Evolutionary conservation across 1,140 invertebrate species (phyloP).

Genomic region (Drosophila ohnishii): DNA sequence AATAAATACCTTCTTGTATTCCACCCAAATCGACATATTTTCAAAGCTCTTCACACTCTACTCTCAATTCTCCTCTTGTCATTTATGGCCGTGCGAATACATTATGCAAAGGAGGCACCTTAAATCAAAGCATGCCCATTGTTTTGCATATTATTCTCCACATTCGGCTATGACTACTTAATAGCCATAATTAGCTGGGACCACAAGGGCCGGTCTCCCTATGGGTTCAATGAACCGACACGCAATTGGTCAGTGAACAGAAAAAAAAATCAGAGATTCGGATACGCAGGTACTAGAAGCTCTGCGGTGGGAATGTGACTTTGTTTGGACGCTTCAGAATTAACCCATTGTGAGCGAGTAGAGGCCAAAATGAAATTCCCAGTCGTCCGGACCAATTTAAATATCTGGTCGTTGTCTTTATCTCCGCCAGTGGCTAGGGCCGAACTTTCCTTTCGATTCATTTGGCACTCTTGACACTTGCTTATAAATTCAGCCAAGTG

Average conservation of each 20-base stretch:
- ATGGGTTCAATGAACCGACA: slow-evolving; percentile 68
- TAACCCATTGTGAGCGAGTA: slow-evolving; percentile 7
- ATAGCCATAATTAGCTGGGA: slow-evolving; percentile 68
- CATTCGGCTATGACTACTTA: slow-evolving; percentile 41
- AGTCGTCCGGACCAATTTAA: slow-evolving; percentile 3
- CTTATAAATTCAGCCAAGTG: slow-evolving; percentile 41
- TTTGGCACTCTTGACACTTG: slow-evolving; percentile 25
- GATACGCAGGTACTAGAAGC: slow-evolving; percentile 21
- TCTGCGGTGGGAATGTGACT: slow-evolving; percentile 7
- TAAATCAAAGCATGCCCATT: slow-evolving; percentile 64
- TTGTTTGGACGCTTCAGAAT: neutral
- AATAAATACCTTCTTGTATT: neutral
- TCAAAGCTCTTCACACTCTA: neutral
- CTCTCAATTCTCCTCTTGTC: neutral
- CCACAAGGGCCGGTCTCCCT: slow-evolving; percentile 20
- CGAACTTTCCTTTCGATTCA: slow-evolving; percentile 42
- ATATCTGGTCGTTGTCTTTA: slow-evolving; percentile 14
- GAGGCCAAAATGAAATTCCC: neutral
- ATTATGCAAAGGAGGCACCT: slow-evolving; percentile 36
- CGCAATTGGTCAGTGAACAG: slow-evolving; percentile 61
- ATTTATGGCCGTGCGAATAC: slow-evolving; percentile 25
- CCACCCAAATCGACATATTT: neutral
- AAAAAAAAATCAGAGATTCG: slow-evolving; percentile 7
- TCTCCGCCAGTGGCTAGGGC: slow-evolving; percentile 7
- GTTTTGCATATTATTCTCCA: slow-evolving; percentile 54